A percentile compares a stretch with the other conserved stretches of the same genome.
These are phyloP conservation scores for Battus philenor DNA, from an alignment of 1,140 invertebrate genomes.

Conservation along the genomic window DNA sequence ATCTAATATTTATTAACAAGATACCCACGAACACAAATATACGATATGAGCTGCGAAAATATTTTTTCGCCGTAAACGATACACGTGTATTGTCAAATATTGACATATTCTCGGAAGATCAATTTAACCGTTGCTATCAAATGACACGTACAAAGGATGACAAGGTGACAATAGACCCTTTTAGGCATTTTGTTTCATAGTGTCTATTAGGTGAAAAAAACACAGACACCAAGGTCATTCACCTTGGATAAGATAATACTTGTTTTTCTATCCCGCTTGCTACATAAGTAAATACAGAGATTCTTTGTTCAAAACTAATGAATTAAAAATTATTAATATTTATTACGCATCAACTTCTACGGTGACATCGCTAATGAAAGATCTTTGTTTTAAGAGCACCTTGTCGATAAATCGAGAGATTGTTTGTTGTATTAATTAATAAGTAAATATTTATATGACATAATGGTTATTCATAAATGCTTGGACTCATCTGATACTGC, in stretches of 20 bases:
- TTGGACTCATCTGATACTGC: too few species aligned
- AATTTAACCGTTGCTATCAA: slow-evolving; percentile 18
- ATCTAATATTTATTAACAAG: too few species aligned
- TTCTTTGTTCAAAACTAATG: slow-evolving; percentile 1
- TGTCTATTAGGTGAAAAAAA: slow-evolving; percentile 27
- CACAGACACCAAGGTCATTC: slow-evolving; percentile 25
- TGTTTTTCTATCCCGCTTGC: slow-evolving; percentile 29
- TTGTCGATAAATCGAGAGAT: too few species aligned
- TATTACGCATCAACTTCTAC: too few species aligned
- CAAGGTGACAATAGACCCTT: slow-evolving; percentile 24
- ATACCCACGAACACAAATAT: too few species aligned
- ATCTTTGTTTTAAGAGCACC: too few species aligned
- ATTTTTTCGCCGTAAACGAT: not conserved
- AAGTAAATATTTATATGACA: too few species aligned
- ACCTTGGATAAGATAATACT: slow-evolving; percentile 33
- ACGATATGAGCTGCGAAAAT: too few species aligned
- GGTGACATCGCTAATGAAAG: too few species aligned
- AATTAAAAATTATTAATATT: slow-evolving; percentile 7
- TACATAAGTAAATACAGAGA: too few species aligned
- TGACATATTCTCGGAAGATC: slow-evolving; percentile 17
- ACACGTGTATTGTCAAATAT: slow-evolving; percentile 7
- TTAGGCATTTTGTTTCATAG: slow-evolving; percentile 26
- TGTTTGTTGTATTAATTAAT: too few species aligned
- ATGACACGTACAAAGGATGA: slow-evolving; percentile 22
- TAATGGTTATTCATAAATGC: too few species aligned